A percentile compares a stretch with the other conserved stretches of the same genome.
Evolutionary conservation across 2,888 invertebrate genomes (phyloP).

Genomic region (Meliscaeva auricollis): DNA sequence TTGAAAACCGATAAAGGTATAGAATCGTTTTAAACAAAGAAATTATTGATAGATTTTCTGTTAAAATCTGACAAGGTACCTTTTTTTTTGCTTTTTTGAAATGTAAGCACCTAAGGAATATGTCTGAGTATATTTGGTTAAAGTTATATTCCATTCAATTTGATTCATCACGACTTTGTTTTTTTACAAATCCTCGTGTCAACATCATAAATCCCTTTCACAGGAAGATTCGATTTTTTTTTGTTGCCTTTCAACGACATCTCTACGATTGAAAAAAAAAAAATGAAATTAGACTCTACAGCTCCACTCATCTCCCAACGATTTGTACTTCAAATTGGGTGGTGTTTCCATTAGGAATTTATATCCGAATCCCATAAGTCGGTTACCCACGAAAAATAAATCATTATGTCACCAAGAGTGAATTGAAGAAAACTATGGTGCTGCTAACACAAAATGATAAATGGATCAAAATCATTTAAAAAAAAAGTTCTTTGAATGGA

Average conservation of each 20-base stretch:
- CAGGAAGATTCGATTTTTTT: not conserved
- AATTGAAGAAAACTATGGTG: slow-evolving; percentile 54
- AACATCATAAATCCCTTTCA: slow-evolving; percentile 25
- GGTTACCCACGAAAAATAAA: slow-evolving; percentile 61
- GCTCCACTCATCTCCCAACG: not conserved
- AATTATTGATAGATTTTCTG: slow-evolving; percentile 17
- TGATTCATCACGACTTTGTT: not conserved
- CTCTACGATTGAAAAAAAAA: not conserved
- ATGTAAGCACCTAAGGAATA: not conserved
- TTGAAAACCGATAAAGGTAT: too few species aligned
- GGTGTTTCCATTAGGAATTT: slow-evolving; percentile 20
- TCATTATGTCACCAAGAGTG: slow-evolving; percentile 67
- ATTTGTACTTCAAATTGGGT: not conserved
- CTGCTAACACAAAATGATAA: slow-evolving; percentile 55
- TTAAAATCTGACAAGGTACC: not conserved
- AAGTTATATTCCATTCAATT: not conserved
- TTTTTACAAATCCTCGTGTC: slow-evolving; percentile 9
- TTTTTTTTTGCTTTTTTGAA: too few species aligned
- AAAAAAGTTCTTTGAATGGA: slow-evolving; percentile 5
- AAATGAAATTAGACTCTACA: slow-evolving; percentile 15
- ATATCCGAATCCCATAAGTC: slow-evolving; percentile 35
- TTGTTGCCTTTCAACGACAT: not conserved
- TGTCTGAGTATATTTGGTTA: not conserved
- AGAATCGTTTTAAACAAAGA: not conserved
- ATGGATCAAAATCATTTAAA: slow-evolving; percentile 58